Percentiles rank a stretch among this genome's conserved stretches.
Evolutionary conservation across 1,140 invertebrate species (phyloP).

Genomic region (Anoplolepis gracilipes): DNA sequence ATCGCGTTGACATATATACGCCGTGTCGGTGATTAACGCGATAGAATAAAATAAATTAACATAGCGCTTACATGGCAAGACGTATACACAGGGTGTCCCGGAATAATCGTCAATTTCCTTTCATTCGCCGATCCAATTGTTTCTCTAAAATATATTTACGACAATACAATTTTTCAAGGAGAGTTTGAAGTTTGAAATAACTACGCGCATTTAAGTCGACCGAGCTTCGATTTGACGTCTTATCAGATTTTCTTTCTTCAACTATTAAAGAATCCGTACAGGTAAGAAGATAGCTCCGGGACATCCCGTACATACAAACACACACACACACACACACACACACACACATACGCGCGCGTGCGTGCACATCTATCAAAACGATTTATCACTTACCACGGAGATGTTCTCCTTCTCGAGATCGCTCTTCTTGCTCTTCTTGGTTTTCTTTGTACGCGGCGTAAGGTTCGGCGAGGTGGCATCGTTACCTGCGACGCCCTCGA

Average conservation of each 20-base stretch:
- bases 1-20: conserved; percentile 33
- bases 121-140: neutral
- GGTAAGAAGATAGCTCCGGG: conserved; percentile 42
- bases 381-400: conserved; percentile 87
- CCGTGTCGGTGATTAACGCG: neutral
- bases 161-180: neutral
- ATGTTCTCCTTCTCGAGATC: conserved; percentile 88
- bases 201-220: neutral
- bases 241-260: conserved; percentile 9
- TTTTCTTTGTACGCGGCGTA: conserved; percentile 86
- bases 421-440: conserved; percentile 87
- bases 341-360: neutral
- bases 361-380: conserved; percentile 37
- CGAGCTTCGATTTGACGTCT: neutral
- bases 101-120: neutral
- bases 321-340: too few relatives aligned
- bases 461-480: conserved; percentile 82
- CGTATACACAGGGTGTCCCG: conserved; percentile 8
- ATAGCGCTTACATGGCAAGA: neutral
- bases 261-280: neutral
- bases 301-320: conserved; percentile 25
- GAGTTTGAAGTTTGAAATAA: neutral
- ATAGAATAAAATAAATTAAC: neutral
- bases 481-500: conserved; percentile 80
- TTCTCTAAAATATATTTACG: neutral